Percentiles rank a stretch among this genome's conserved stretches.
These are phyloP conservation scores for Lichenostomus cassidix DNA, from an alignment of 2,113 vertebrate genomes.

Conservation along the genomic window DNA sequence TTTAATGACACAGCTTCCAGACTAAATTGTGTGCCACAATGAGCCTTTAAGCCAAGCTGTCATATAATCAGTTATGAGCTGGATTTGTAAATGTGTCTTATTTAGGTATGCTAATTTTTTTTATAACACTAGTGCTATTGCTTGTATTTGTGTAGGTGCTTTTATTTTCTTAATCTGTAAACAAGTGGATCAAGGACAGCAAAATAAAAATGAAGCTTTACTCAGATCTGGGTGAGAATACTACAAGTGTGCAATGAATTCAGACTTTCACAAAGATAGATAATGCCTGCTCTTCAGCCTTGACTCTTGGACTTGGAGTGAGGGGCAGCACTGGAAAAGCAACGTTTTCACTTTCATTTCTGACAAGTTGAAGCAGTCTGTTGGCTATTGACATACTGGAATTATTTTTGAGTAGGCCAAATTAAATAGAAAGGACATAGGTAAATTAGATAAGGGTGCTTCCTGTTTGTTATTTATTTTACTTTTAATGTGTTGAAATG, in stretches of 20 bases:
- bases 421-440: not conserved
- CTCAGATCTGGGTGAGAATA: not conserved
- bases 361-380: not conserved
- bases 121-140: not conserved
- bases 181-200: not conserved
- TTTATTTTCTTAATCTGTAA: not conserved
- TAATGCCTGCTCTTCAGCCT: not conserved
- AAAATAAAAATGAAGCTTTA: not conserved
- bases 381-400: not conserved
- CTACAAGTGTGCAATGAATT: not conserved
- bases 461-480: not conserved
- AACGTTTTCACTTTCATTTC: not conserved
- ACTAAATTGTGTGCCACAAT: not conserved
- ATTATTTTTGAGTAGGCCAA: not conserved
- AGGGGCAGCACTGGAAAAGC: not conserved
- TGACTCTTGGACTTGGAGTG: not conserved
- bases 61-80: not conserved
- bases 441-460: not conserved
- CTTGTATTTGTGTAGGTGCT: not conserved
- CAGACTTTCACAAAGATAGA: not conserved
- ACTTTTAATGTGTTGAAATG: not conserved
- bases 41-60: not conserved
- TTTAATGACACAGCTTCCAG: not conserved
- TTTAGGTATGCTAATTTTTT: not conserved
- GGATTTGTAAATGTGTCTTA: not conserved